Evolutionary conservation across 2,113 vertebrate species (phyloP).

Genomic region (Carettochelys insculpta): DNA sequence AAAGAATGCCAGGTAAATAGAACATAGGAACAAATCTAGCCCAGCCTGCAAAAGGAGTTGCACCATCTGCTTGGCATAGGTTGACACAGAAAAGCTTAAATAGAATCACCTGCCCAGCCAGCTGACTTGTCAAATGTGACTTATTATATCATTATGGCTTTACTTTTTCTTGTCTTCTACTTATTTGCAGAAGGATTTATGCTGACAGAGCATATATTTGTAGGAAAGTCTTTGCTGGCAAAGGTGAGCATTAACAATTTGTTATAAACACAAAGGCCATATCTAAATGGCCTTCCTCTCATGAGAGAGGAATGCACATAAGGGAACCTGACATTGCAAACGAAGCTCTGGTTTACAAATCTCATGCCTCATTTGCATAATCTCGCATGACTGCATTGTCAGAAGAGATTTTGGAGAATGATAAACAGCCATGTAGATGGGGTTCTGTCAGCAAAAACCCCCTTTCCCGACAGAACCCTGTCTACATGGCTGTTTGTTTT

Average conservation of each 20-base stretch:
- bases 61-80: background rate
- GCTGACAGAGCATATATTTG: too few species aligned
- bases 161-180: background rate
- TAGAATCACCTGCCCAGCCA: background rate
- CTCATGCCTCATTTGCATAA: too few species aligned
- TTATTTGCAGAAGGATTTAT: background rate
- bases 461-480: too few species aligned
- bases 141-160: background rate
- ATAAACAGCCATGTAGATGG: too few species aligned
- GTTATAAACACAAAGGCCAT: background rate
- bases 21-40: background rate
- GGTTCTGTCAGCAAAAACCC: too few species aligned
- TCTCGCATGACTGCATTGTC: too few species aligned
- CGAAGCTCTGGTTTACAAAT: too few species aligned
- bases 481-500: too few species aligned
- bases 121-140: background rate
- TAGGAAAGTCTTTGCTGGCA: background rate
- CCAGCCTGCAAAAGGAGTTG: background rate
- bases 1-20: fast-evolving
- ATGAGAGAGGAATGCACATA: too few species aligned
- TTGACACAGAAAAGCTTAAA: background rate
- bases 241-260: background rate
- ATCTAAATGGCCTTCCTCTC: too few species aligned
- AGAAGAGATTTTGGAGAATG: too few species aligned
- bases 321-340: too few species aligned